Evolutionary conservation across 2,888 invertebrate species (phyloP).

Genomic region (Drosophila merina): DNA sequence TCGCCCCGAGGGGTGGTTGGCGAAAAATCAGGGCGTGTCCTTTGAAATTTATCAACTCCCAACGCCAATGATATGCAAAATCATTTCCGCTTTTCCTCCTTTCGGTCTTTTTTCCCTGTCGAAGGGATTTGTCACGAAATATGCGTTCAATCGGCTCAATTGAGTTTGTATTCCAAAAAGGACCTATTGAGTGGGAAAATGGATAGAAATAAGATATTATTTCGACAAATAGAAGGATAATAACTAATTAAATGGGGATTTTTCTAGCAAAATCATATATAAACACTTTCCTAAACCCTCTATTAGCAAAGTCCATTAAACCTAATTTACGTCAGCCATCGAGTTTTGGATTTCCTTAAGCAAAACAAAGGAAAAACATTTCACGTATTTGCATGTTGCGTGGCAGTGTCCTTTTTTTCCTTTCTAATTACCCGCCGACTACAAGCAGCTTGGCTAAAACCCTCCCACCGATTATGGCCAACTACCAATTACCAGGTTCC

Average conservation of each 20-base stretch:
- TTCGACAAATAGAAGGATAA: too few relatives aligned
- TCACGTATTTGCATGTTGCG: conserved; percentile 28
- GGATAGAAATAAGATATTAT: background rate
- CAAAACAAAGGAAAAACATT: conserved; percentile 12
- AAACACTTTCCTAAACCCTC: background rate
- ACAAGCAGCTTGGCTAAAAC: conserved; percentile 15
- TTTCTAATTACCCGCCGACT: conserved; percentile 38
- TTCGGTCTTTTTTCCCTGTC: conserved; percentile 14
- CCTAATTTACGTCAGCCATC: conserved; percentile 22
- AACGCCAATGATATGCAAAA: conserved; percentile 72
- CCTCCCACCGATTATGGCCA: conserved; percentile 45
- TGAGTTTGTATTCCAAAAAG: conserved; percentile 29
- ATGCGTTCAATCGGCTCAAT: conserved; percentile 48
- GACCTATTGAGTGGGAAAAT: background rate
- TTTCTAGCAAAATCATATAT: background rate
- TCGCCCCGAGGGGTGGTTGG: conserved; percentile 39
- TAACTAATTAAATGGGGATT: background rate
- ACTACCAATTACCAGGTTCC: conserved; percentile 48
- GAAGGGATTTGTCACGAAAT: conserved; percentile 26
- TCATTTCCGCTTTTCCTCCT: conserved; percentile 26
- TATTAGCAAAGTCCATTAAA: conserved; percentile 12
- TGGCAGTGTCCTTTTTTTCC: conserved; percentile 4
- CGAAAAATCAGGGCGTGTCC: conserved; percentile 66
- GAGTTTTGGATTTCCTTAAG: conserved; percentile 1
- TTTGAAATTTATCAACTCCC: conserved; percentile 70